These are phyloP conservation scores for Aelia acuminata DNA, from an alignment of 2,888 invertebrate species.

Conservation along the genomic window DNA sequence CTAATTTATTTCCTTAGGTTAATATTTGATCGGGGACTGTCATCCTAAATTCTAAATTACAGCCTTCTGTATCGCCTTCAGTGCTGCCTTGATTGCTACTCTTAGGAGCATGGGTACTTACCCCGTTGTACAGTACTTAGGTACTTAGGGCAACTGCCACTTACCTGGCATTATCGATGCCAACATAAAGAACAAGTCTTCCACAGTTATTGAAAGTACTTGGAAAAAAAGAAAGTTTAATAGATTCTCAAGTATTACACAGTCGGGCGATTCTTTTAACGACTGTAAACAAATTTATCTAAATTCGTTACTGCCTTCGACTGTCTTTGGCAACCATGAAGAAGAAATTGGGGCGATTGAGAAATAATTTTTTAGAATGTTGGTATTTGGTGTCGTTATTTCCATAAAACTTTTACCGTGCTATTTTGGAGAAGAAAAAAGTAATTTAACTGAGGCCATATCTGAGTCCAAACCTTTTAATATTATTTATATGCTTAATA, in stretches of 20 bases:
- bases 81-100: not conserved
- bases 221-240: not conserved
- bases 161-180: not conserved
- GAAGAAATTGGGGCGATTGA: not conserved
- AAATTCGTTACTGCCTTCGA: not conserved
- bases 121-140: not conserved
- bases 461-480: too few relatives aligned
- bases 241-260: not conserved
- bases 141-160: not conserved
- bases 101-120: not conserved
- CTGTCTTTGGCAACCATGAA: not conserved
- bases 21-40: not conserved
- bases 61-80: not conserved
- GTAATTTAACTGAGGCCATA: too few relatives aligned
- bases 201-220: not conserved
- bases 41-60: conserved; percentile 1
- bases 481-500: too few relatives aligned
- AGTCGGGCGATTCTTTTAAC: not conserved
- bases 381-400: too few relatives aligned
- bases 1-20: not conserved
- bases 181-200: conserved; percentile 16
- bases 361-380: not conserved
- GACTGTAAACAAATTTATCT: not conserved
- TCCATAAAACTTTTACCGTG: too few relatives aligned
- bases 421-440: too few relatives aligned